phyloP scores from a whole-genome alignment of 2,888 invertebrate genomes.

The Agriopis leucophaearia region DNA sequence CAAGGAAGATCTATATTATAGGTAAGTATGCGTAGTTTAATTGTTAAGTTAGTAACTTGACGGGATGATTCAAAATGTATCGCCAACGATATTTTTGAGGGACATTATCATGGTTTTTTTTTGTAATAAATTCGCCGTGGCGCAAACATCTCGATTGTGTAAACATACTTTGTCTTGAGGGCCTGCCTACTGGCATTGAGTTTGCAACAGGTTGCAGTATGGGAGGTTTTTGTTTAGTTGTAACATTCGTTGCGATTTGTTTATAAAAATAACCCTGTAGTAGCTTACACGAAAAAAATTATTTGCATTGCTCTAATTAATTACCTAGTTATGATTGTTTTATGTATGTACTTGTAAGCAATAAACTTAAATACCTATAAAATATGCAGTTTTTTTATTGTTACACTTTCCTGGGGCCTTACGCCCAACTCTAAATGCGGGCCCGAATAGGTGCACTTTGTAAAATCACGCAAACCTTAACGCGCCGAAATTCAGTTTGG shows the following conservation, averaged over 20 bases:
- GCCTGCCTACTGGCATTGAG: too few species aligned
- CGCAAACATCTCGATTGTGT: not conserved
- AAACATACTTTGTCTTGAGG: not conserved
- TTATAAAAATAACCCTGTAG: not conserved
- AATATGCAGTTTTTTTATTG: not conserved
- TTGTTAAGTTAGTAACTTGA: not conserved
- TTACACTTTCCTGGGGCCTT: too few species aligned
- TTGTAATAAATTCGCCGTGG: not conserved
- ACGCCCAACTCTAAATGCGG: too few species aligned
- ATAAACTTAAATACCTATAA: slow-evolving; percentile 9
- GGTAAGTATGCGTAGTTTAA: not conserved
- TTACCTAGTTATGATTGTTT: not conserved
- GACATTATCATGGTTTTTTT: not conserved
- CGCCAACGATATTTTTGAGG: not conserved
- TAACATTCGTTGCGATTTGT: not conserved
- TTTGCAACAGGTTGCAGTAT: too few species aligned
- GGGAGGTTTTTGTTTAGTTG: not conserved
- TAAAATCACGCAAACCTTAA: too few species aligned
- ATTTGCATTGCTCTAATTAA: not conserved
- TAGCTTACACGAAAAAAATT: not conserved
- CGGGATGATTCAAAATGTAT: not conserved
- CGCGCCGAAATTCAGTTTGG: too few species aligned
- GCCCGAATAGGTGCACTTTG: too few species aligned
- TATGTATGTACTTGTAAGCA: not conserved
- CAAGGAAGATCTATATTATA: too few species aligned